These are phyloP conservation scores for Chesias legatella DNA, from an alignment of 2,888 invertebrate genomes.

Conservation along the genomic window DNA sequence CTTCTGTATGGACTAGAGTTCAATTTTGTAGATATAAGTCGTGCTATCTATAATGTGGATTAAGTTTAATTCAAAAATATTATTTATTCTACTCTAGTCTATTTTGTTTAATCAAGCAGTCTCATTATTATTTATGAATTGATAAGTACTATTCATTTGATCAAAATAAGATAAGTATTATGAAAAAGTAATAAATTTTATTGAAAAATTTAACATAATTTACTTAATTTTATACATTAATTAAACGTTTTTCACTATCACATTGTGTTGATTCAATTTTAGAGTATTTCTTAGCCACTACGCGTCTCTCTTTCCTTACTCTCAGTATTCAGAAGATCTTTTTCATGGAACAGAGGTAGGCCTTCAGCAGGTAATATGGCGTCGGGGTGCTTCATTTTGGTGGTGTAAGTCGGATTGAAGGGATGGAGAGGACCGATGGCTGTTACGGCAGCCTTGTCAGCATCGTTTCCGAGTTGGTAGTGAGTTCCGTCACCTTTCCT, in stretches of 20 bases:
- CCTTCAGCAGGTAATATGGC: conserved; percentile 50
- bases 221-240: no score
- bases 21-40: no score
- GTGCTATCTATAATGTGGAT: no score
- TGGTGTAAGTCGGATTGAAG: conserved; percentile 60
- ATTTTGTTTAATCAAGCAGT: no score
- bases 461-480: conserved; percentile 67
- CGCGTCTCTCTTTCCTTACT: conserved; percentile 4
- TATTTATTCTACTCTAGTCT: no score
- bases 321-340: conserved; percentile 42
- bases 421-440: conserved; percentile 61
- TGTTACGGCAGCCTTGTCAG: conserved; percentile 47
- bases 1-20: conserved; percentile 83
- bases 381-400: conserved; percentile 46
- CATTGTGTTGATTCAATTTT: not conserved
- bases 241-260: no score
- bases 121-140: no score
- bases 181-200: no score
- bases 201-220: no score
- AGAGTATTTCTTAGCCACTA: conserved; percentile 3
- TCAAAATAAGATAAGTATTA: no score
- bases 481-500: conserved; percentile 85
- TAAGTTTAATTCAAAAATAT: no score
- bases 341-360: conserved; percentile 58
- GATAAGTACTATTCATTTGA: no score